Percentiles rank a stretch among this genome's conserved stretches.
These are phyloP conservation scores for Meda fulgida DNA, from an alignment of 2,797 vertebrate species.

Conservation along the genomic window DNA sequence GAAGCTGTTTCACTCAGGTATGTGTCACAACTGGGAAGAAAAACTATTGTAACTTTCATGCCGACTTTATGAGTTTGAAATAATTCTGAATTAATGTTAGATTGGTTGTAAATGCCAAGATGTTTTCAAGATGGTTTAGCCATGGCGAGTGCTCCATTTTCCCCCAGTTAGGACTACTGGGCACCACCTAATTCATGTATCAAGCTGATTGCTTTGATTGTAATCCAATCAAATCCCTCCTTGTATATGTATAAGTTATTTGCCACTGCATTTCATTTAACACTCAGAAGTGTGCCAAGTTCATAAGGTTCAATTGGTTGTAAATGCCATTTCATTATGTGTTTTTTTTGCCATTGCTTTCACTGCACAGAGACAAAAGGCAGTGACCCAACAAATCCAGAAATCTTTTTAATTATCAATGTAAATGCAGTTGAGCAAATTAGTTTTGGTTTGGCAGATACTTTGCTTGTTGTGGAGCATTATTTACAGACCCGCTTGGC, in stretches of 20 bases:
- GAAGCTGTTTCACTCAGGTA: too few relatives aligned
- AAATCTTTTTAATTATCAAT: constrained; percentile 63
- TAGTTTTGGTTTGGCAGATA: constrained; percentile 64
- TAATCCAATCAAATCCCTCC: neutral
- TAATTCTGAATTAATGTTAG: neutral
- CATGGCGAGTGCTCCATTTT: neutral
- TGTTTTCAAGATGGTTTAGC: neutral
- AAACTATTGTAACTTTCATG: neutral
- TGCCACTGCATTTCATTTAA: neutral
- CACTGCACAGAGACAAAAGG: constrained; percentile 42
- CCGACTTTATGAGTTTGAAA: neutral
- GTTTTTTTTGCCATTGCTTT: constrained; percentile 43
- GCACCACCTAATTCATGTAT: neutral
- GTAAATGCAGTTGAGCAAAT: constrained; percentile 55
- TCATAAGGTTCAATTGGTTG: neutral
- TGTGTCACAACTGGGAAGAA: neutral
- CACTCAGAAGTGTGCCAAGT: neutral
- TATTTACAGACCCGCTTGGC: constrained; percentile 63
- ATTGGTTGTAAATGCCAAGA: neutral
- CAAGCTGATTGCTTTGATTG: constrained; percentile 7
- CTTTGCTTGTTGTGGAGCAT: constrained; percentile 64
- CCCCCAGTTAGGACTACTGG: neutral
- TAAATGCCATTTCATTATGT: neutral
- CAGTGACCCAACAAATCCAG: constrained; percentile 44
- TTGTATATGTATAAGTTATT: neutral